phyloP scores from a whole-genome alignment of 1,140 invertebrate genomes.

The Panagrolaimus sp. region DNA sequence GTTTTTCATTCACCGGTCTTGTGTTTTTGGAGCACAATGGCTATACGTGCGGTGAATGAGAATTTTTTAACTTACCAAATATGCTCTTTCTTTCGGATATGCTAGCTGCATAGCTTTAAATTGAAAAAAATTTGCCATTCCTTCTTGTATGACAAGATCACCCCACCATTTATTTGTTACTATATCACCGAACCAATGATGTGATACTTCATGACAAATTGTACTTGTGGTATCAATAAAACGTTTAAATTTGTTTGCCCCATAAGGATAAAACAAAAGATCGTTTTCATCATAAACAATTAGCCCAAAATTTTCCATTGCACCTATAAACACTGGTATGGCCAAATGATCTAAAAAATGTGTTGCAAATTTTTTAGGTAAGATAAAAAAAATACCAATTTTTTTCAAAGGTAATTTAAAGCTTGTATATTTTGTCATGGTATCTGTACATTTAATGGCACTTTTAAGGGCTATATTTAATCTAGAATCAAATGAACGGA shows the following conservation, averaged over 20 bases:
- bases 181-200: constrained; percentile 4
- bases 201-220: constrained; percentile 6
- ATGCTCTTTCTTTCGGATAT: no score
- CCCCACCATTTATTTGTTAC: constrained; percentile 10
- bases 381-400: background rate
- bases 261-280: background rate
- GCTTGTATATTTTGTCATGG: background rate
- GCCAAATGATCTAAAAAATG: constrained; percentile 9
- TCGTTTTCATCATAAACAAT: background rate
- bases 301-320: constrained; percentile 13
- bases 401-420: background rate
- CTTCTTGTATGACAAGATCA: constrained; percentile 2
- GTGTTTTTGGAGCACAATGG: no score
- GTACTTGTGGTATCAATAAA: background rate
- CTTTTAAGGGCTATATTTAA: background rate
- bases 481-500: background rate
- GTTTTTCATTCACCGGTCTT: no score
- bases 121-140: background rate
- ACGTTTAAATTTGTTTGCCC: no score
- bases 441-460: background rate
- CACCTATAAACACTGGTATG: background rate
- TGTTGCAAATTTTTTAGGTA: no score
- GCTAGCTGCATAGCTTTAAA: background rate
- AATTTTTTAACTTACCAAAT: no score
- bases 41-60: no score